Percentiles rank a stretch among this genome's conserved stretches.
Evolutionary conservation across 2,888 invertebrate species (phyloP).

Genomic region (Axea sp.): DNA sequence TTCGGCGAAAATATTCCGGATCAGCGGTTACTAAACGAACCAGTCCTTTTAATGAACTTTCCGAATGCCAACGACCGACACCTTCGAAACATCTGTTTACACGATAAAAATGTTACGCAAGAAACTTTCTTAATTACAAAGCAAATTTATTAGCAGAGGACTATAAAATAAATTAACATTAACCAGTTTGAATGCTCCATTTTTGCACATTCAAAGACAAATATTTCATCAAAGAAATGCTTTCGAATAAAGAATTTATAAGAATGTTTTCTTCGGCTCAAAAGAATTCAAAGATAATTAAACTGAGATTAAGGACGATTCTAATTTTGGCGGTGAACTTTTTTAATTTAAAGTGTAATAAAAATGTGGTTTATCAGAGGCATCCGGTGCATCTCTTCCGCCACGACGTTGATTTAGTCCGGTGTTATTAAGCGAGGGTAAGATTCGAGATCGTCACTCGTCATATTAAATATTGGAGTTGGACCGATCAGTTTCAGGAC

Average conservation of each 20-base stretch:
- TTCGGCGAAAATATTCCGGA: conserved; percentile 40
- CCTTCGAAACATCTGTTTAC: conserved; percentile 25
- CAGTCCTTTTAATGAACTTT: conserved; percentile 41
- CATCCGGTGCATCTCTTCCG: conserved; percentile 7
- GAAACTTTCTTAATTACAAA: conserved; percentile 17
- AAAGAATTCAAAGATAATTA: conserved; percentile 14
- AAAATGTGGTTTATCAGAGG: conserved; percentile 27
- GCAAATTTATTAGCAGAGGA: too few species aligned
- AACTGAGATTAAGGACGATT: conserved; percentile 10
- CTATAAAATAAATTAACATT: too few species aligned
- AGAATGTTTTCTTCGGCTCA: neutral
- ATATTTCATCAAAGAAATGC: too few species aligned
- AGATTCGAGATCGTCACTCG: conserved; percentile 15
- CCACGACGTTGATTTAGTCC: conserved; percentile 11
- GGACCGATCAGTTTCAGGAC: too few species aligned
- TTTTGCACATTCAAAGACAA: too few species aligned
- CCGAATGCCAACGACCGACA: conserved; percentile 29
- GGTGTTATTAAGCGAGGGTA: conserved; percentile 25
- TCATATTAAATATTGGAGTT: conserved; percentile 33
- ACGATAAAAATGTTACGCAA: neutral
- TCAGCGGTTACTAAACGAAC: conserved; percentile 46
- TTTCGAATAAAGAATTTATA: too few species aligned
- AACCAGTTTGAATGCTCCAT: too few species aligned
- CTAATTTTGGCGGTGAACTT: conserved; percentile 30
- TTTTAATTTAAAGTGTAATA: conserved; percentile 44